phyloP scores from a whole-genome alignment of 2,888 invertebrate genomes.

The Melitaea athalia region DNA sequence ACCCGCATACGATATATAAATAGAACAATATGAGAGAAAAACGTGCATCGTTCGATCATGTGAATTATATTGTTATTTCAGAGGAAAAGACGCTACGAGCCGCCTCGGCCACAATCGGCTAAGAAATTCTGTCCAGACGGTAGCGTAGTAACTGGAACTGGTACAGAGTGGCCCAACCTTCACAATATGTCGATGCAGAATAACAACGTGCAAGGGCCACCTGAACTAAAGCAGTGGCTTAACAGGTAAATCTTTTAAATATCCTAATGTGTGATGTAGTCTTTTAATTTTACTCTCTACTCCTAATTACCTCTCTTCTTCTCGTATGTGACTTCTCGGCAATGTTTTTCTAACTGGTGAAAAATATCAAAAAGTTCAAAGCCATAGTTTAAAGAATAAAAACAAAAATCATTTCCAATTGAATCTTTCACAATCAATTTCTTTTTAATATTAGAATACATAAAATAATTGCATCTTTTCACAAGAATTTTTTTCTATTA shows the following conservation, averaged over 20 bases:
- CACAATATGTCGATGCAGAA: constrained; percentile 44
- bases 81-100: constrained; percentile 71
- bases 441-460: too few relatives aligned
- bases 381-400: too few relatives aligned
- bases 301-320: too few relatives aligned
- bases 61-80: constrained; percentile 41
- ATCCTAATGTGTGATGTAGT: neutral
- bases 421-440: too few relatives aligned
- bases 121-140: constrained; percentile 71
- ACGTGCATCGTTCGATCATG: neutral
- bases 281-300: too few relatives aligned
- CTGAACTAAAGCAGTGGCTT: constrained; percentile 70
- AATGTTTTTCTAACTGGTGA: too few relatives aligned
- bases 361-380: too few relatives aligned
- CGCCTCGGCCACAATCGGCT: constrained; percentile 58
- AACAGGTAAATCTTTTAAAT: constrained; percentile 54
- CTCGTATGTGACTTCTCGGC: too few relatives aligned
- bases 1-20: too few relatives aligned
- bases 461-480: too few relatives aligned
- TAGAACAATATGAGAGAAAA: neutral
- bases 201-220: constrained; percentile 51
- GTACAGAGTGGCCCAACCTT: constrained; percentile 47
- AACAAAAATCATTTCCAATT: too few relatives aligned
- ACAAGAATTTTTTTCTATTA: too few relatives aligned
- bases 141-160: constrained; percentile 40